Evolutionary conservation across 2,797 vertebrate species (phyloP), one percentile per base, ranked within the genome.

Genomic region (Erpetoichthys calabaricus): DNA sequence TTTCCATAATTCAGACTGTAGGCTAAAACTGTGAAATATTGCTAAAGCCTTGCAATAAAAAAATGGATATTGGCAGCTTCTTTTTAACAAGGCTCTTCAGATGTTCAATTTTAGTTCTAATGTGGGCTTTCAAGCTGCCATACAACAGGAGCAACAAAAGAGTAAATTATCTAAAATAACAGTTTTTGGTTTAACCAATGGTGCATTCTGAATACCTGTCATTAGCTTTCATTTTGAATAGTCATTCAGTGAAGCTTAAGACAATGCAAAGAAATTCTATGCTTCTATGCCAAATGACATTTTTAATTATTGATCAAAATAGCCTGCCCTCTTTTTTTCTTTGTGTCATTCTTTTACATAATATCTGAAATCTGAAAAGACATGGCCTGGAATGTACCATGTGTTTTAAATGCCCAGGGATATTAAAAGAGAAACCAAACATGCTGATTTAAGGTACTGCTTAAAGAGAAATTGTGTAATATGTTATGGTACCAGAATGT

Each of bases 1-100:
- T 62, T 43, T 59, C 57, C 41, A 51, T 58, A 58, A 53, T 60
- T 63, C 56, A 49, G 7, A 49, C 7, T 49, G 7, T 49, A n/a
- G 49, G n/a, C 7, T 49, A n/a, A 49, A 49, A 49, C n/a, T 7
- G 47, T 49, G 47, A 49, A 49, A n/a, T 49, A n/a, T n/a, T n/a
- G n/a, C 47, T 49, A 3, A 4, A 4, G 47, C 3, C 47, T 49
- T n/a, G n/a, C 47, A 49, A 49, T 49, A n/a, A 5, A 7, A n/a
- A 49, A 49, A 49, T 49, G 47, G 47, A n/a, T 49, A 49, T 49
- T 49, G 47, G 5, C 47, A 49, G 47, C 47, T 49, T 49, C 47
- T 49, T 49, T 49, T 49, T n/a, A 7, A 49, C 47, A 7, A 7
- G 7, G 47, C n/a, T 7, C n/a, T 49, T 49, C n/a, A 49, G n/a